phyloP scores from a whole-genome alignment of 2,888 invertebrate species.

The Scotopteryx bipunctaria region DNA sequence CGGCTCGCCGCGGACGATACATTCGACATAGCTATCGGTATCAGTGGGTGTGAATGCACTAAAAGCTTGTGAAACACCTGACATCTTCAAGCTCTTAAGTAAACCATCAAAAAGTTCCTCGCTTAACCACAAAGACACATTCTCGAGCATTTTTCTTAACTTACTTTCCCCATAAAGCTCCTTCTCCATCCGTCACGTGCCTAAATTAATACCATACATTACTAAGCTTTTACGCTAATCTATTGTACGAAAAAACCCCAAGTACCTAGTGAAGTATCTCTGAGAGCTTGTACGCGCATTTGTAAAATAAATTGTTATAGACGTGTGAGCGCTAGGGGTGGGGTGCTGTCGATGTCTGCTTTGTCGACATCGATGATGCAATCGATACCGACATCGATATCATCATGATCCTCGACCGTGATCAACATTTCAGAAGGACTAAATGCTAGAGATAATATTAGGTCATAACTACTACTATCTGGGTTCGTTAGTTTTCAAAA shows the following conservation, averaged over 20 bases:
- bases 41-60: too few relatives aligned
- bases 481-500: too few relatives aligned
- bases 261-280: conserved; percentile 24
- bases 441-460: too few relatives aligned
- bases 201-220: conserved; percentile 37
- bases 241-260: conserved; percentile 33
- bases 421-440: too few relatives aligned
- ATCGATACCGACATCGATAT: too few relatives aligned
- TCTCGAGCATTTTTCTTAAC: conserved; percentile 6
- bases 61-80: too few relatives aligned
- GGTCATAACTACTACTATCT: too few relatives aligned
- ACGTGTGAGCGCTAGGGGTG: conserved; percentile 37
- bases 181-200: conserved; percentile 11
- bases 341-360: conserved; percentile 8
- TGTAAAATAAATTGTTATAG: conserved; percentile 56
- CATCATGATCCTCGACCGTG: too few relatives aligned
- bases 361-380: conserved; percentile 16
- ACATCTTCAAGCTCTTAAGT: neutral
- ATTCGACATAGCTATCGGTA: too few relatives aligned
- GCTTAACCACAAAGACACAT: neutral
- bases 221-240: conserved; percentile 37
- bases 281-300: conserved; percentile 42
- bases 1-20: too few relatives aligned
- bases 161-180: conserved; percentile 6
- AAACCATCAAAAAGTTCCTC: neutral